Percentiles rank a stretch among this genome's conserved stretches.
phyloP scores from a whole-genome alignment of 2,888 invertebrate species.

The Napeogenes inachia region DNA sequence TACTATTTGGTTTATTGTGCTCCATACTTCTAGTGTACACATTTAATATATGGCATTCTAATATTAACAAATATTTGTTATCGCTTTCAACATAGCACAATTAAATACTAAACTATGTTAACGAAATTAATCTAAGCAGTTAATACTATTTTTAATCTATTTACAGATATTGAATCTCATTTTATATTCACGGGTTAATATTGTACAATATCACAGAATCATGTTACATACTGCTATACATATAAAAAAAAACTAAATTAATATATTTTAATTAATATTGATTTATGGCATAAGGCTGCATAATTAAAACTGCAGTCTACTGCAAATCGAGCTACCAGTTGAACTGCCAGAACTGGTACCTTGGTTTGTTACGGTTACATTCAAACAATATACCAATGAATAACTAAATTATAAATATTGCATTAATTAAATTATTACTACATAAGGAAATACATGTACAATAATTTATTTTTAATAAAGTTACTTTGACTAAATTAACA shows the following conservation, averaged over 20 bases:
- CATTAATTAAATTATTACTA: not conserved
- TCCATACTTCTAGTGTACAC: slow-evolving; percentile 45
- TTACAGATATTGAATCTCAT: not conserved
- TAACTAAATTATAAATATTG: slow-evolving; percentile 1
- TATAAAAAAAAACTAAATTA: not conserved
- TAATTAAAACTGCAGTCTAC: too few species aligned
- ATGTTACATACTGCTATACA: slow-evolving; percentile 34
- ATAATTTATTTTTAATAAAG: slow-evolving; percentile 5
- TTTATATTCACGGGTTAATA: slow-evolving; percentile 28
- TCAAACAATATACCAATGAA: not conserved
- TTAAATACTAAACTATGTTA: too few species aligned
- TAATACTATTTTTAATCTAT: not conserved
- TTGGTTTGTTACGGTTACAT: too few species aligned
- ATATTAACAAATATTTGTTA: not conserved
- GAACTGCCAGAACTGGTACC: too few species aligned
- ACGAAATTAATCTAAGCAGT: not conserved
- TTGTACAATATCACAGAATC: slow-evolving; percentile 66
- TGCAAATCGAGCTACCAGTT: not conserved
- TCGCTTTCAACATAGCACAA: too few species aligned
- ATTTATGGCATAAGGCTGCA: too few species aligned
- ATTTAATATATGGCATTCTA: slow-evolving; percentile 24
- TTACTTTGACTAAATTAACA: slow-evolving; percentile 6
- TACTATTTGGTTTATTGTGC: slow-evolving; percentile 69
- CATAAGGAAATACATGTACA: not conserved
- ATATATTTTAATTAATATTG: not conserved